Evolutionary conservation across 2,888 invertebrate species (phyloP).

Genomic region (Lasioglossum oenotherae): DNA sequence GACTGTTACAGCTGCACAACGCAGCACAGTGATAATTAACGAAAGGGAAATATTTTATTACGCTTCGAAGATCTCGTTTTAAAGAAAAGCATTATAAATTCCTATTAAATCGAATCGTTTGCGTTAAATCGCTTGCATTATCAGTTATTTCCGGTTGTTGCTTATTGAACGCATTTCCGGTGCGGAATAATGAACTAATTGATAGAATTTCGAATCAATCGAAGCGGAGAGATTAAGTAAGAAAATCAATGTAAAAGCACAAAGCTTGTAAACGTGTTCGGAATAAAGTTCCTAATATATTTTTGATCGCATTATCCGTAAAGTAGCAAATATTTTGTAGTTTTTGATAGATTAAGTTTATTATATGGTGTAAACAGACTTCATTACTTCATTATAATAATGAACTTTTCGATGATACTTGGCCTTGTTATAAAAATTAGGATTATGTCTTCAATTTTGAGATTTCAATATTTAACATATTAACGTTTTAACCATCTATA

Average conservation of each 20-base stretch:
- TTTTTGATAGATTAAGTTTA: too few relatives aligned
- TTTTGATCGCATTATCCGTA: not conserved
- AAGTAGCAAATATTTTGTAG: not conserved
- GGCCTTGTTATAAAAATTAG: not conserved
- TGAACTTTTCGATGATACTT: not conserved
- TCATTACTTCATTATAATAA: not conserved
- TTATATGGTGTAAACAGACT: too few relatives aligned
- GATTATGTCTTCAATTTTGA: not conserved
- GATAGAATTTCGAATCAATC: slow-evolving; percentile 14
- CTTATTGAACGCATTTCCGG: not conserved
- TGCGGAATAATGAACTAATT: not conserved
- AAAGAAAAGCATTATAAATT: slow-evolving; percentile 13
- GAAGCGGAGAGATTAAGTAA: not conserved
- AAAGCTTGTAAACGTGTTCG: not conserved
- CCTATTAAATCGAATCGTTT: slow-evolving; percentile 21
- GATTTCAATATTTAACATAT: not conserved
- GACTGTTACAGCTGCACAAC: slow-evolving; percentile 6
- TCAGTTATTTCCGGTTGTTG: slow-evolving; percentile 4
- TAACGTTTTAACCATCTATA: not conserved
- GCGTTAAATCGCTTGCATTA: slow-evolving; percentile 22
- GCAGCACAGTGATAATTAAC: not conserved
- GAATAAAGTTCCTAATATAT: not conserved
- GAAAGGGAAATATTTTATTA: slow-evolving; percentile 10
- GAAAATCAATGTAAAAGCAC: not conserved
- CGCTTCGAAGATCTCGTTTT: not conserved